Base-by-base conservation (phyloP, 2,888 invertebrate species). In the Isoperla grammatica region DNA sequence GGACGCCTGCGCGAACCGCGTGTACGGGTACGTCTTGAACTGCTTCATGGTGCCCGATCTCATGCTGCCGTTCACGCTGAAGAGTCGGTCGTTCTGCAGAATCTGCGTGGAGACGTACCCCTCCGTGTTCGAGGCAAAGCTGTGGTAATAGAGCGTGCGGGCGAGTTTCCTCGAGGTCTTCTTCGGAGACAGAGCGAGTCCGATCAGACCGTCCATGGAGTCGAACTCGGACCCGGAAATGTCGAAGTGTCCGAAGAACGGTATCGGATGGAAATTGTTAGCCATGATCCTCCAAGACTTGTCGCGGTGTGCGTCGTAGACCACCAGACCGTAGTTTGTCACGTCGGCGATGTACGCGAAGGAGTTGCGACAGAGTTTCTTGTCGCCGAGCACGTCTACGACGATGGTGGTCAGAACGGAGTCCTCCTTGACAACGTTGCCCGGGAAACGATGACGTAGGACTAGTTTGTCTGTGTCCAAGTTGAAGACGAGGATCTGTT, bases 401-500 rank as follows among this genome's bases (percentile, higher is more conserved):
- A 79, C 75, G 22, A 84, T 81, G 2, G 85, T 87, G 29, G 86
- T 81, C 45, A 83, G 79, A 9, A 87, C 73, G 0, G 86, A 85
- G 1, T 73, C 69, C 0, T 61, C 81, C 60, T 45, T 58, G 50
- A 79, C 61, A 9, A 59, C 62, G 29, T 42, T 35, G 23, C 62
- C 60, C 1, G 69, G 69, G 58, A 70, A 68, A 15, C 63, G 61
- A 56, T 67, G 65, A 1, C 64, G 61, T 13, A 62, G 59, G 9
- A 67, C 40, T 2, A 71, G 60, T 57, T 66, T 65, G 50, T 71
- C 68, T 1, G 59, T 67, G 72, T 0, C 69, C 56, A 90, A 71
- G 69, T 88, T 84, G 69, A 90, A 88, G 1, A 87, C 84, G 1
- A 89, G 73, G 2, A 92, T 72, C 71, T 91, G 87, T 0, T 91